Percentiles rank a stretch among this genome's conserved stretches.
phyloP scores from a whole-genome alignment of 1,140 invertebrate genomes.

The Babylonia areolata region DNA sequence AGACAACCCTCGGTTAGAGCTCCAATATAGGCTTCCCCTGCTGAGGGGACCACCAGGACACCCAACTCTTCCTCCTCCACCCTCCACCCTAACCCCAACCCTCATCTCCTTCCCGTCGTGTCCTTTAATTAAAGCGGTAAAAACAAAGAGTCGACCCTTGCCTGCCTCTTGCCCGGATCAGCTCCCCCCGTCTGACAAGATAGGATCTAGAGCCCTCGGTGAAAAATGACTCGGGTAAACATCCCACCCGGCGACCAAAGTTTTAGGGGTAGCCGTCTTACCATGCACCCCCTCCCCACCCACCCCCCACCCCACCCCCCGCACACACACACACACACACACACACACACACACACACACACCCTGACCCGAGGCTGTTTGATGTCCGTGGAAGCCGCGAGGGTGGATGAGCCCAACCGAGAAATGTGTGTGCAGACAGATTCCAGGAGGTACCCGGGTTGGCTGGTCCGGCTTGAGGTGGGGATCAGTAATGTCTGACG shows the following conservation, averaged over 20 bases:
- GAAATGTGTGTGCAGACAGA: neutral
- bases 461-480: no score
- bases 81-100: neutral
- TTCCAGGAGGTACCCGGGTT: neutral
- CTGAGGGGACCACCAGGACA: no score
- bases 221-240: neutral
- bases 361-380: neutral
- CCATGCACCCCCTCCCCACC: neutral
- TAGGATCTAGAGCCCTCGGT: neutral
- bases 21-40: neutral
- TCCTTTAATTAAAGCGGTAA: neutral
- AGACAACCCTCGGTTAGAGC: no score
- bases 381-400: neutral
- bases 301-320: no score
- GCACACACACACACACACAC: no score
- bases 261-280: neutral
- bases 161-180: neutral
- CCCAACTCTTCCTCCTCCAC: neutral
- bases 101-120: neutral
- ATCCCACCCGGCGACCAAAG: neutral
- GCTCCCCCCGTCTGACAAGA: neutral
- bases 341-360: no score
- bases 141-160: neutral
- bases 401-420: neutral
- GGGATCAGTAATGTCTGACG: no score